A percentile compares a stretch with the other conserved stretches of the same genome.
These are phyloP conservation scores for Microcebus murinus DNA, from an alignment of 2,113 vertebrate genomes.

Conservation along the genomic window DNA sequence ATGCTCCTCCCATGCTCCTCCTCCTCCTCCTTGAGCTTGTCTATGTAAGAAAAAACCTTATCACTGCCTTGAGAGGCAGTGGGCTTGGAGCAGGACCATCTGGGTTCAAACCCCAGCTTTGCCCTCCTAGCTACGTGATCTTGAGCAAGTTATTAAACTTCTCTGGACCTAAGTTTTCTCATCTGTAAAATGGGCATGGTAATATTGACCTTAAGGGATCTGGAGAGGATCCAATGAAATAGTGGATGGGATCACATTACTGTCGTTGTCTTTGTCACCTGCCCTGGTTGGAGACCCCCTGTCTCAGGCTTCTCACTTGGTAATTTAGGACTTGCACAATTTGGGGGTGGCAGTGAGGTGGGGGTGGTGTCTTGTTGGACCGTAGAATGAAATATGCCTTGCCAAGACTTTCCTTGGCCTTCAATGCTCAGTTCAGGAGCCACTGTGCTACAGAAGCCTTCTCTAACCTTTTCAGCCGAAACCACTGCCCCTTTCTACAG, in stretches of 20 bases:
- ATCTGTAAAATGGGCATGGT: not conserved
- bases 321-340: not conserved
- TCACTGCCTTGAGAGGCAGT: accelerated
- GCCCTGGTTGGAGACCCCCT: not conserved
- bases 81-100: not conserved
- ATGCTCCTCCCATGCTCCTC: too few relatives aligned
- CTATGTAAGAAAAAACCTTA: accelerated
- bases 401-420: not conserved
- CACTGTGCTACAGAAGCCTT: accelerated
- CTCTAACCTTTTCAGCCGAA: not conserved
- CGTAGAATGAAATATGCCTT: not conserved
- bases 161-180: not conserved
- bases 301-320: not conserved
- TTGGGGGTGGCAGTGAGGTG: not conserved
- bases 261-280: not conserved
- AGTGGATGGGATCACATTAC: not conserved
- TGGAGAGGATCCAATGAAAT: not conserved
- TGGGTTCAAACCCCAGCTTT: not conserved
- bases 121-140: not conserved
- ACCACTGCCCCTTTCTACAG: accelerated
- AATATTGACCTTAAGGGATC: not conserved
- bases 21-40: not conserved
- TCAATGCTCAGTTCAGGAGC: not conserved
- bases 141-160: not conserved
- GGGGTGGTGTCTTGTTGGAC: not conserved